These are phyloP conservation scores for Ridgeia piscesae DNA, from an alignment of 1,140 invertebrate species.

Conservation along the genomic window DNA sequence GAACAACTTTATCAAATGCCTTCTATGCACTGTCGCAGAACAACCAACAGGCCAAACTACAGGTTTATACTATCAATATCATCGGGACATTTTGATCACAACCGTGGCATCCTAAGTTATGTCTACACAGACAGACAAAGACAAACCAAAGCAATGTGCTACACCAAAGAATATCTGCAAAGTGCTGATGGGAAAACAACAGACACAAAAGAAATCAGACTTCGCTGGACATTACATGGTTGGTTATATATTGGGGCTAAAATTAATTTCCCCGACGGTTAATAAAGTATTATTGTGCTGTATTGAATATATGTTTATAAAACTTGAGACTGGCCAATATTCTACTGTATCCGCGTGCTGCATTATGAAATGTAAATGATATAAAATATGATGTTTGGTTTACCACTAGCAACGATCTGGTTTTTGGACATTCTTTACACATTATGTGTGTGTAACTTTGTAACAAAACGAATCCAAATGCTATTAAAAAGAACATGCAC, in stretches of 20 bases:
- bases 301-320: too few species aligned
- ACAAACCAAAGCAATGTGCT: not conserved
- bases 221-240: not conserved
- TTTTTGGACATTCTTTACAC: not conserved
- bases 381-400: not conserved
- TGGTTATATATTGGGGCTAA: not conserved
- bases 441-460: too few species aligned
- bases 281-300: too few species aligned
- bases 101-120: too few species aligned
- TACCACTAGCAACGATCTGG: not conserved
- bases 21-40: too few species aligned
- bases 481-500: too few species aligned
- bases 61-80: too few species aligned
- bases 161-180: not conserved
- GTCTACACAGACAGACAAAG: not conserved
- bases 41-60: too few species aligned
- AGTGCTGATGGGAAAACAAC: not conserved
- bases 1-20: too few species aligned
- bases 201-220: not conserved
- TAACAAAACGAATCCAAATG: too few species aligned
- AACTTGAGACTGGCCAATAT: not conserved
- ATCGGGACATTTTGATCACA: too few species aligned
- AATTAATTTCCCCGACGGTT: too few species aligned
- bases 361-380: not conserved
- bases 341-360: not conserved